phyloP scores from a whole-genome alignment of 2,113 vertebrate genomes.

The Bombycilla garrulus region DNA sequence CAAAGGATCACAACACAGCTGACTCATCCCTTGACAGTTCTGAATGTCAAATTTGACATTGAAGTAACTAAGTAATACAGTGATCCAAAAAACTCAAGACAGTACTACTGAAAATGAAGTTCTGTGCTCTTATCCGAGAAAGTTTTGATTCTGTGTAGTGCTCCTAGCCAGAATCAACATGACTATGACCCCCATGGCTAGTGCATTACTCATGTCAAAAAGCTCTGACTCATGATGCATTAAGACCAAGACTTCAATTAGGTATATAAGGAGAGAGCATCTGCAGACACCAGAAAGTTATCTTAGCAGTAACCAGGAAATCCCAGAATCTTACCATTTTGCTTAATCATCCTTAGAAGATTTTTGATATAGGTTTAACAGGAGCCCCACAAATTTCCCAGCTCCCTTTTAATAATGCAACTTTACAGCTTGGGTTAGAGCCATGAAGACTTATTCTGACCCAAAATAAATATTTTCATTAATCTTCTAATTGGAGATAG shows the following conservation, averaged over 20 bases:
- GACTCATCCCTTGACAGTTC: not conserved
- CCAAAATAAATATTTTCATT: not conserved
- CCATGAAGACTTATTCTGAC: not conserved
- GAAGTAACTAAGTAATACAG: not conserved
- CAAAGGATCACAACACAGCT: not conserved
- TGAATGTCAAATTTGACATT: not conserved
- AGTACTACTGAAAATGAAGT: not conserved
- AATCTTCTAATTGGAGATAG: not conserved
- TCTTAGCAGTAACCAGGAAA: not conserved
- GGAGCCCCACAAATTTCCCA: not conserved
- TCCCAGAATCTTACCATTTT: not conserved
- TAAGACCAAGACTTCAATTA: not conserved
- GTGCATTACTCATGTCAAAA: not conserved
- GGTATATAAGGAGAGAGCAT: not conserved
- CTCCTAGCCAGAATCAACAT: not conserved
- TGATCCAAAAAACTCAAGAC: not conserved
- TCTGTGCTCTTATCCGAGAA: not conserved
- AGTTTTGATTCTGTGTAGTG: not conserved
- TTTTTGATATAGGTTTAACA: not conserved
- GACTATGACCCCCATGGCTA: not conserved
- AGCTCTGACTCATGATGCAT: not conserved
- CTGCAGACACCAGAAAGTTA: not conserved
- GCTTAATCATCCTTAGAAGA: not conserved
- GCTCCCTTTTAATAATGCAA: not conserved
- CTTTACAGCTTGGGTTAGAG: not conserved